These are phyloP conservation scores for Nothoprocta pentlandii DNA, from an alignment of 2,113 vertebrate genomes.

Conservation along the genomic window DNA sequence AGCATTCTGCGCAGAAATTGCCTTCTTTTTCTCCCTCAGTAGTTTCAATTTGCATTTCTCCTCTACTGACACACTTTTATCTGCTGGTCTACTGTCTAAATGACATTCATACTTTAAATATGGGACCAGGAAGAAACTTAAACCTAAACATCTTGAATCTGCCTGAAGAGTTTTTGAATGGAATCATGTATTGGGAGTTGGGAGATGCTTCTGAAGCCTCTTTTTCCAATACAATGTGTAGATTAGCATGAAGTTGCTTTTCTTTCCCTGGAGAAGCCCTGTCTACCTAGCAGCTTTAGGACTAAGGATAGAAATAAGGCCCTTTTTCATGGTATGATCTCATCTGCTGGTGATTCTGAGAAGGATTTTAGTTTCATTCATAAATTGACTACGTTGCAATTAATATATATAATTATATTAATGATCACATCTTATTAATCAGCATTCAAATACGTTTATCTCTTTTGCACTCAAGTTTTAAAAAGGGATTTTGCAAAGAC, in stretches of 20 bases:
- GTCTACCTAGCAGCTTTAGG: neutral
- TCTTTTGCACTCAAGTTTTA: neutral
- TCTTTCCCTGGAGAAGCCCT: neutral
- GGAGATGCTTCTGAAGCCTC: neutral
- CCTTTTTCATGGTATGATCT: neutral
- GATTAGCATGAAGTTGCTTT: neutral
- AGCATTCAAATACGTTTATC: neutral
- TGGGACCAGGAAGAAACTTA: conserved; percentile 5
- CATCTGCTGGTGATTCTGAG: neutral
- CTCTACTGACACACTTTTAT: conserved; percentile 70
- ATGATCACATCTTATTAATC: neutral
- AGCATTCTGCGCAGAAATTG: conserved; percentile 65
- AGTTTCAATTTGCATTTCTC: conserved; percentile 70
- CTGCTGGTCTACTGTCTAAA: conserved; percentile 41
- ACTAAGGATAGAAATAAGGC: neutral
- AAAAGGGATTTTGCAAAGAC: neutral
- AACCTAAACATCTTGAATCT: neutral
- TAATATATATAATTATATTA: neutral
- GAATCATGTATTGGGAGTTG: neutral
- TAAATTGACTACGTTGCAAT: neutral
- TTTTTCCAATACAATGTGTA: neutral
- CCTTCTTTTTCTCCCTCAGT: conserved; percentile 53
- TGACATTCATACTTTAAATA: conserved; percentile 55
- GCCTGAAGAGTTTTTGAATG: neutral
- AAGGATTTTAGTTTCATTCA: neutral